phyloP scores from a whole-genome alignment of 2,113 vertebrate species.

The Paramormyrops kingsleyae region DNA sequence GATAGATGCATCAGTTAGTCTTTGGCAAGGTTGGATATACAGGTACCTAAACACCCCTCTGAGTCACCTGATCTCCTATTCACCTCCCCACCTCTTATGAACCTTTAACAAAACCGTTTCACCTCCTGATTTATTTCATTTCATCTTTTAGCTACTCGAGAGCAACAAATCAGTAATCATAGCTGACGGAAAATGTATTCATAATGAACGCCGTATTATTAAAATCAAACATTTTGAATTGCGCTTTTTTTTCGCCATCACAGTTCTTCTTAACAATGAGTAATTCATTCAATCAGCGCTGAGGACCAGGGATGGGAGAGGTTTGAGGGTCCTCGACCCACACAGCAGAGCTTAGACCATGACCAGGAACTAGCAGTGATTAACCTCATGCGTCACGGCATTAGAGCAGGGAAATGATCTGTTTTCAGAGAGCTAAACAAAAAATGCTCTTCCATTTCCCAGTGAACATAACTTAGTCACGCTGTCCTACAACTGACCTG shows the following conservation, averaged over 20 bases:
- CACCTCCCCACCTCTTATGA: not conserved
- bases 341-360: not conserved
- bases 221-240: not conserved
- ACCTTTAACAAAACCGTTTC: not conserved
- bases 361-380: not conserved
- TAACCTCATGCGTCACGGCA: not conserved
- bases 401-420: not conserved
- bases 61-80: not conserved
- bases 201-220: not conserved
- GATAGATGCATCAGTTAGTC: not conserved
- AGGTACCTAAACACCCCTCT: not conserved
- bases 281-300: not conserved
- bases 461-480: not conserved
- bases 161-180: constrained; percentile 3
- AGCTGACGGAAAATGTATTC: not conserved
- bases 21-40: not conserved
- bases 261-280: not conserved
- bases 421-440: not conserved
- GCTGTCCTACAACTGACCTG: not conserved
- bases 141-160: not conserved
- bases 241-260: not conserved
- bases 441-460: not conserved
- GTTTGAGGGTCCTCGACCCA: not conserved
- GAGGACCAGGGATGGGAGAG: not conserved
- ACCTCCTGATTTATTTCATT: not conserved